Conservation (phyloP, 2,888 invertebrate genomes). For the Mamestra brassicae region DNA sequence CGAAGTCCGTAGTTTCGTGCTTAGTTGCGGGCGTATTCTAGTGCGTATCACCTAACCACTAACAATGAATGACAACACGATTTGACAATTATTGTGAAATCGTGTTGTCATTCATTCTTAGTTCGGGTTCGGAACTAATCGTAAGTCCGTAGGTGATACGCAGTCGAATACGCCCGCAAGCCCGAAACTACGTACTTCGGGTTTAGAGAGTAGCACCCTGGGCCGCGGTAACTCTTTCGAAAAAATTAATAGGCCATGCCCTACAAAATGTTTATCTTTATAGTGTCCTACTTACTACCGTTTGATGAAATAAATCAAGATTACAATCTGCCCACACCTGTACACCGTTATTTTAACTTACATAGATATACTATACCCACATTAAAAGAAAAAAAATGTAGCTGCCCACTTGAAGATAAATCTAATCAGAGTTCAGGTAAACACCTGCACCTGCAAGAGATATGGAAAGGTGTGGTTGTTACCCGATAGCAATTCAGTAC, state of each 20-base stretch:
- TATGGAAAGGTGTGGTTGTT: background rate
- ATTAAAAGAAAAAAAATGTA: constrained; percentile 1
- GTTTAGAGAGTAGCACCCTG: too few species aligned
- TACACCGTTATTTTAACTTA: background rate
- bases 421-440: constrained; percentile 7
- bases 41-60: too few species aligned
- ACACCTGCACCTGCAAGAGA: constrained; percentile 1
- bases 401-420: constrained; percentile 3
- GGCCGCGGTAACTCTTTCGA: too few species aligned
- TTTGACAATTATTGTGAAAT: too few species aligned
- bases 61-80: too few species aligned
- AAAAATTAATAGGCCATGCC: background rate
- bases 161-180: too few species aligned
- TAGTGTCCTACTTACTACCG: constrained; percentile 16
- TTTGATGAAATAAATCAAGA: constrained; percentile 15
- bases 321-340: constrained; percentile 19
- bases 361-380: background rate
- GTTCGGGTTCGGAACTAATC: too few species aligned
- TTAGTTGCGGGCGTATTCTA: too few species aligned
- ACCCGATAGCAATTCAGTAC: background rate
- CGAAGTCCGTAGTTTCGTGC: too few species aligned
- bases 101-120: too few species aligned
- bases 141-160: too few species aligned
- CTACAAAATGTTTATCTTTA: background rate
- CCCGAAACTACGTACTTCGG: too few species aligned